Conservation (phyloP, 2,797 vertebrate genomes). For the Rhodeus uyekii region DNA sequence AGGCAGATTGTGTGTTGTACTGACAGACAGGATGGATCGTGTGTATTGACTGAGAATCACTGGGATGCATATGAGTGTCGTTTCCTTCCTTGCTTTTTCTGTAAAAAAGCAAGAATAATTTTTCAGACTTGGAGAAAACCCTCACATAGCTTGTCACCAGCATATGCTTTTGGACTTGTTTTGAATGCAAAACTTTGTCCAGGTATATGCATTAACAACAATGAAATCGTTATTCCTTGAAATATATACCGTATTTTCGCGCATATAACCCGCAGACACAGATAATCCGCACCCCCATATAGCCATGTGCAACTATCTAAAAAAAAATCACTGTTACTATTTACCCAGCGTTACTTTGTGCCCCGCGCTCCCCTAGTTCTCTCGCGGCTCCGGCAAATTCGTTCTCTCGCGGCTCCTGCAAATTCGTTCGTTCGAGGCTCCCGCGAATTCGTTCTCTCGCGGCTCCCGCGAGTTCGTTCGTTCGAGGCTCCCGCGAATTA, state of each 20-base stretch:
- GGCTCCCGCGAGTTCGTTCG: no score
- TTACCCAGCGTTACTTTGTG: no score
- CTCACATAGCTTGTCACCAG: neutral
- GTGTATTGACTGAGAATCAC: constrained; percentile 32
- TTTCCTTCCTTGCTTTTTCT: constrained; percentile 18
- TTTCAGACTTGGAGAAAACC: neutral
- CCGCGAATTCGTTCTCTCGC: no score
- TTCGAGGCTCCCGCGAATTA: no score
- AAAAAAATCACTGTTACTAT: no score
- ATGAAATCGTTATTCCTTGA: neutral
- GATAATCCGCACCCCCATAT: no score
- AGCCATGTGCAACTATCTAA: no score
- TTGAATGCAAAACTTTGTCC: neutral
- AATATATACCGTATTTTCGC: neutral
- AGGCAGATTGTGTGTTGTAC: constrained; percentile 36
- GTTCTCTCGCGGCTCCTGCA: no score
- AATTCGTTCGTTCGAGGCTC: no score
- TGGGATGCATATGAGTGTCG: constrained; percentile 7
- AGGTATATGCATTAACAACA: neutral
- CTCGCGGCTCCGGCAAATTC: no score
- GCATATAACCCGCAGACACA: no score
- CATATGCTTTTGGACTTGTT: neutral
- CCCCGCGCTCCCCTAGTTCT: no score
- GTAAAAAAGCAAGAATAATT: neutral
- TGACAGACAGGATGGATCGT: constrained; percentile 30